A percentile compares a stretch with the other conserved stretches of the same genome.
Conservation (phyloP, 2,797 vertebrate genomes). For the Lemur catta region DNA sequence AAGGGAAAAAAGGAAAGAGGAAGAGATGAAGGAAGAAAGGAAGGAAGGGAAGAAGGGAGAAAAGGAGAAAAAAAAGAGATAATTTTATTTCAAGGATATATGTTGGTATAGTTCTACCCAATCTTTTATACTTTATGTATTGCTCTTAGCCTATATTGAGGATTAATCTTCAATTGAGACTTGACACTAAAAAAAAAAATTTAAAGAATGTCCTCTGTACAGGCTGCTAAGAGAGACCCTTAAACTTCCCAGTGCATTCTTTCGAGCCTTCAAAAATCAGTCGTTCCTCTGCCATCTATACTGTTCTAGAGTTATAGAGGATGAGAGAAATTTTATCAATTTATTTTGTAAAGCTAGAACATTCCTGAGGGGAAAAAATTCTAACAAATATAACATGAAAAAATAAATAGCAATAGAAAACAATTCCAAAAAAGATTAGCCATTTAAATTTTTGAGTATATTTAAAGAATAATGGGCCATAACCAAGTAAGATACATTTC, state of each 20-base stretch:
- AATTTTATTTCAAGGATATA: neutral
- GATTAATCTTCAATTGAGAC: neutral
- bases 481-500: neutral
- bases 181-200: neutral
- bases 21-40: neutral
- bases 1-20: no score
- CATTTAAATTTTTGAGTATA: neutral
- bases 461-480: neutral
- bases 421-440: neutral
- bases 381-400: neutral
- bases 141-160: neutral
- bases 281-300: neutral
- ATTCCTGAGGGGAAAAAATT: neutral
- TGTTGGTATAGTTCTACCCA: neutral
- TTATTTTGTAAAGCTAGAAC: neutral
- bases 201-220: neutral
- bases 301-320: neutral
- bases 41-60: rapidly evolving
- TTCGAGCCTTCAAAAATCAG: neutral
- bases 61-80: no score
- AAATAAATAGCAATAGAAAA: neutral
- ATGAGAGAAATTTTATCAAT: neutral
- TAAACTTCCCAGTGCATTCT: neutral
- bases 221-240: neutral
- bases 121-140: neutral